A percentile compares a stretch with the other conserved stretches of the same genome.
Conservation (phyloP, 23 tunicate species). For the Trididemnum clinides region DNA sequence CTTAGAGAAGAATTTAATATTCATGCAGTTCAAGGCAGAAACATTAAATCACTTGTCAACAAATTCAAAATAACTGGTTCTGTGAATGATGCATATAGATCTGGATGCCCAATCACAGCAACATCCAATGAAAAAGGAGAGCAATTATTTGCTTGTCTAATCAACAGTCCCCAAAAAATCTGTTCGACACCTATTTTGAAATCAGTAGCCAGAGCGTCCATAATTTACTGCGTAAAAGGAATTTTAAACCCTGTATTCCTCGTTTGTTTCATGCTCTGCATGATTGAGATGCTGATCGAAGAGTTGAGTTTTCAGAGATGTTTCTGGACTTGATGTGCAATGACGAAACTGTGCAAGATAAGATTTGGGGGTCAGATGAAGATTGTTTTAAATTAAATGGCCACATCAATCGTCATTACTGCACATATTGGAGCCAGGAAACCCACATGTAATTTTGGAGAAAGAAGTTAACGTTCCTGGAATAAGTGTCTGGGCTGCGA, state of each 20-base stretch:
- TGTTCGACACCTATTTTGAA: conserved; percentile 31
- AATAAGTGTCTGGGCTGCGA: conserved; percentile 29
- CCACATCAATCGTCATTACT: conserved; percentile 24
- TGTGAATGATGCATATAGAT: conserved; percentile 27
- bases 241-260: conserved; percentile 30
- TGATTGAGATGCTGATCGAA: conserved; percentile 34
- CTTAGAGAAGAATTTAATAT: conserved; percentile 23
- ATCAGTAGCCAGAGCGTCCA: conserved; percentile 22
- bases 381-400: neutral
- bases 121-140: conserved; percentile 32
- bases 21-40: conserved; percentile 36
- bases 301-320: conserved; percentile 39
- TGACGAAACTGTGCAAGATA: conserved; percentile 33
- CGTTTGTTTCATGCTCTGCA: conserved; percentile 36
- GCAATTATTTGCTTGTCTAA: conserved; percentile 24
- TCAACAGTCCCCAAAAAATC: conserved; percentile 35
- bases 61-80: conserved; percentile 31
- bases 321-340: conserved; percentile 37
- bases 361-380: conserved; percentile 35
- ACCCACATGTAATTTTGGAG: conserved; percentile 29
- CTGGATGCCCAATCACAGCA: conserved; percentile 36
- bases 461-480: conserved; percentile 29
- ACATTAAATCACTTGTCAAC: conserved; percentile 27
- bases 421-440: conserved; percentile 34
- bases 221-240: conserved; percentile 21